Evolutionary conservation across 1,140 invertebrate species (phyloP), one percentile per base, ranked within the genome.

Genomic region (Gryllus bimaculatus): DNA sequence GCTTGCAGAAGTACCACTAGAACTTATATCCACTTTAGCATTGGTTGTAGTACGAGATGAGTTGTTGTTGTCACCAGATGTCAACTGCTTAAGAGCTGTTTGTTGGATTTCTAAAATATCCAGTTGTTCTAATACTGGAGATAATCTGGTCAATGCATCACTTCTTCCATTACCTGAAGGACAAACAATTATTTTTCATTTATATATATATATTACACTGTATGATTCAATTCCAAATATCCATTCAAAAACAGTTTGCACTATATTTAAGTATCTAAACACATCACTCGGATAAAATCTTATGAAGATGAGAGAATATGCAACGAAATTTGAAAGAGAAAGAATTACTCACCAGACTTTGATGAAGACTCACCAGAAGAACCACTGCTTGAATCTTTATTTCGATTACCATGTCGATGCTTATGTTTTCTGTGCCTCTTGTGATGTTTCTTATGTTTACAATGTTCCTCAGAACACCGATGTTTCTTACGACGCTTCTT

Each of bases 401-500:
- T 74, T 79, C 83, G 84, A 75, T 82, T 82, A 54, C 81, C 79
- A 84, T 93, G 92, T 83, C 84, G 85, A 77, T 88, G 88, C 49
- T 84, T 86, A 78, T 88, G 88, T 81, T 88, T 88, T 49, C 93
- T 90, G 82, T 93, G 91, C 83, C 92, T 93, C 83, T 92, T 92
- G 82, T 92, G 91, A 82, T 92, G 91, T 84, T 89, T 89, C 73
- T 90, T 88, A 81, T 93, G 92, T 81, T 92, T 93, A 74, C 92
- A 92, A 81, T 90, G 89, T 79, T 92, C 90, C 79, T 93, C 92
- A 78, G 87, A 88, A 81, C 89, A 92, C 83, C 91, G 92, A 83
- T 93, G 92, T 81, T 90, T 93, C 83, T 89, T 93, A 83, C 90
- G 92, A 84, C 88, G 92, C 82, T 90, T 91, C 81, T 90, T 90